Percentiles rank a stretch among this genome's conserved stretches.
Evolutionary conservation across 2,888 invertebrate genomes (phyloP).

Genomic region (Anthoptus insignis): DNA sequence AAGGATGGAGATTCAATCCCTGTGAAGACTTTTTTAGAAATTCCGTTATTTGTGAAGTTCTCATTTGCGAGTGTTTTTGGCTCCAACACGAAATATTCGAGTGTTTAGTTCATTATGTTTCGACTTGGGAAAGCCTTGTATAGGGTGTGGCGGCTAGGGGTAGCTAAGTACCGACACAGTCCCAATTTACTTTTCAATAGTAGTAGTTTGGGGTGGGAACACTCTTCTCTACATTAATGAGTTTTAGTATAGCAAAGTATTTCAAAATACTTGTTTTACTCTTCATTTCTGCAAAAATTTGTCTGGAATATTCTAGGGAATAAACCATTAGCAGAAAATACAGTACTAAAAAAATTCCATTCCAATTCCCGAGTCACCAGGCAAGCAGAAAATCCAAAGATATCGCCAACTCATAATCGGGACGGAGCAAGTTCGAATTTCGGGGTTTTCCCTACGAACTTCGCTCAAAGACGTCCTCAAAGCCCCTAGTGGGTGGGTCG

Average conservation of each 20-base stretch:
- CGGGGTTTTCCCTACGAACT: conserved; percentile 84
- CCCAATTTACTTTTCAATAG: not conserved
- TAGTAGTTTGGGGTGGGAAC: not conserved
- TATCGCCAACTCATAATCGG: conserved; percentile 83
- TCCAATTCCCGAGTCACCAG: conserved; percentile 57
- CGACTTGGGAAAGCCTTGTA: not conserved
- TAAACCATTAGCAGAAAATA: conserved; percentile 2
- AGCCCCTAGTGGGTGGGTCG: conserved; percentile 78
- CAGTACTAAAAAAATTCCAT: conserved; percentile 1
- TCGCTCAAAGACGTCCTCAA: conserved; percentile 85
- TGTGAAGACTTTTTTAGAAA: too few relatives aligned
- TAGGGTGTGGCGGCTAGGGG: not conserved
- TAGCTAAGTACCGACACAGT: not conserved
- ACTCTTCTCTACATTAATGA: too few relatives aligned
- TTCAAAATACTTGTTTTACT: too few relatives aligned
- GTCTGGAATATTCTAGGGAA: too few relatives aligned
- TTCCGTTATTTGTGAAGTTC: too few relatives aligned
- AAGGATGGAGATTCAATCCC: too few relatives aligned
- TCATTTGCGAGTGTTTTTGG: too few relatives aligned
- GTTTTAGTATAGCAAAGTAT: too few relatives aligned
- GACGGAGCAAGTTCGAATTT: conserved; percentile 79
- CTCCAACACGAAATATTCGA: too few relatives aligned
- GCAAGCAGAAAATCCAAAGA: conserved; percentile 82
- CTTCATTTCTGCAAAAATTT: too few relatives aligned
- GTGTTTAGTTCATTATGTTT: not conserved